Evolutionary conservation across 2,113 vertebrate genomes (phyloP), one percentile per base, ranked within the genome.

Genomic region (Gila orcuttii): DNA sequence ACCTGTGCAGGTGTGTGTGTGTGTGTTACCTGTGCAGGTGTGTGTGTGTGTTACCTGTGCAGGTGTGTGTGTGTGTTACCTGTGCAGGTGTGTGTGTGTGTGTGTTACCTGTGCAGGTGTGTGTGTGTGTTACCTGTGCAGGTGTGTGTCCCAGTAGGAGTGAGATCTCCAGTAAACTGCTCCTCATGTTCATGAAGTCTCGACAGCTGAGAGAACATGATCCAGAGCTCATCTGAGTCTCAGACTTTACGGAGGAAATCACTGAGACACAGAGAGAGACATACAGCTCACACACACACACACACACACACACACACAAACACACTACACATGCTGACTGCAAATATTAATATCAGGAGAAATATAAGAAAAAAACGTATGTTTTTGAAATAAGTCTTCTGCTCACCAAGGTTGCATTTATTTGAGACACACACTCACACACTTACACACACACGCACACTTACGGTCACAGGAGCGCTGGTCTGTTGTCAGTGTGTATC

Each of bases 141-240:
- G 47, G 11, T 13, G 47, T 50, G 47, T 50, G 47, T 50, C 90
- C 93, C 89, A 95, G 88, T 75, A 83, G 88, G 13, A 94, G 92
- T 84, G 94, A 94, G 1, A 96, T 90, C 89, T 96, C 94, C 82
- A 92, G 89, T 62, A 96, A 62, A 77, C 86, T 95, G 89, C 87
- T 94, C 82, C 93, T 95, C 94, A 96, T 95, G 89, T 83, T 94
- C 23, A 90, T 87, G 82, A 96, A 94, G 62, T 96, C 95, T 85
- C 94, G 94, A 81, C 95, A 96, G 88, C 94, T 95, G 88, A 96
- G 91, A 0, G 93, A 94, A 80, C 95, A 95, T 77, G 93, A 92
- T 5, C 91, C 92, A 19, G 93, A 86, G 12, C 94, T 95, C 95
- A 95, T 95, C 91, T 94, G 87, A 31, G 94, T 93, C 80, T 95